Evolutionary conservation across 2,797 vertebrate species (phyloP), one percentile per base, ranked within the genome.

Genomic region (Naso thynnoides): DNA sequence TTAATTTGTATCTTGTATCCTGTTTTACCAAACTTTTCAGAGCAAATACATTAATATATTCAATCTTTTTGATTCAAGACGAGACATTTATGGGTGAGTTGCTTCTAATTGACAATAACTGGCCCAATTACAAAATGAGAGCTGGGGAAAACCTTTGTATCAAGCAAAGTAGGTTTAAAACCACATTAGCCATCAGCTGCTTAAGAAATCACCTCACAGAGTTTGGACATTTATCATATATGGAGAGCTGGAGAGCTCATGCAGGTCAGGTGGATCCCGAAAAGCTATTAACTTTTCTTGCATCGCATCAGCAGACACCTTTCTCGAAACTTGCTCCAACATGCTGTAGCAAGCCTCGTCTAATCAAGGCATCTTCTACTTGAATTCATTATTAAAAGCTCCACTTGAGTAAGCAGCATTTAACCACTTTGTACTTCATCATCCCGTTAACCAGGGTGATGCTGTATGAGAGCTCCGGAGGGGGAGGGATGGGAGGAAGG

Each of bases 311-410:
- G 57, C 27, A 16, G 38, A 58, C 47, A 53, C 70, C 62, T 69
- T 58, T 31, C 41, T 48, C 2, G 36, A 69, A 61, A 39, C 36
- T 9, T 56, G 36, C 62, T 64, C 39, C 24, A 55, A 41, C 70
- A 60, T 86, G 77, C 68, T 21, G 2, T 59, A 60, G 77, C 64
- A 67, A 70, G 63, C 53, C 49, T 86, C 57, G 63, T 79, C 21
- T 84, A 77, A 88, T 90, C 71, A 87, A 81, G 55, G 52, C 48
- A 54, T 59, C 69, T 66, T 65, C 78, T 79, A 79, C 47, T 41
- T 29, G 54, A 79, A 86, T 84, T 60, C 70, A 83, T 88, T 74
- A 88, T 84, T 86, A 75, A 86, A 80, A 78, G 56, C 55, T 55
- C 39, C 55, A 64, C 41, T 42, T 70, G 76, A 78, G 79, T 81